Conservation (phyloP, 2,888 invertebrate species). For the Bursaphelenchus okinawaensis region DNA sequence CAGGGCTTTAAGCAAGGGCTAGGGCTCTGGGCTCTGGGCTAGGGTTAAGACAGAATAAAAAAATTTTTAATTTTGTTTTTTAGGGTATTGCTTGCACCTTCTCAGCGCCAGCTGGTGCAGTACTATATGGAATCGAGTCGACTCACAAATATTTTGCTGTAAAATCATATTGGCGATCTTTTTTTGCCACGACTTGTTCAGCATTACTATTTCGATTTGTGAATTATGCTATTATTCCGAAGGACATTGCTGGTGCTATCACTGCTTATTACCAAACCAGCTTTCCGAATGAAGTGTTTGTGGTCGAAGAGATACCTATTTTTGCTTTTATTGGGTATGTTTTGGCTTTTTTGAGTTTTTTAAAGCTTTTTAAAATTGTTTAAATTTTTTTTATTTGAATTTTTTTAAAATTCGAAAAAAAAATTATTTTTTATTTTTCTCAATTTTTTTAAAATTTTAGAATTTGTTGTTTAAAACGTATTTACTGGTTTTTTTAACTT, state of each 20-base stretch:
- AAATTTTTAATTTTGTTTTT: not conserved
- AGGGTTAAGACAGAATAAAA: not conserved
- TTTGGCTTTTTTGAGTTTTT: not conserved
- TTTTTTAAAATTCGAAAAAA: no score
- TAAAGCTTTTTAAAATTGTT: constrained; percentile 5
- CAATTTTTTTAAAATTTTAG: no score
- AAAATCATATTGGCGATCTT: constrained; percentile 93
- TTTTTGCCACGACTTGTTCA: constrained; percentile 92
- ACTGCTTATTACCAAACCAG: constrained; percentile 65
- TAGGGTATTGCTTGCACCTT: constrained; percentile 76
- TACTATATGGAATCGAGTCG: constrained; percentile 91
- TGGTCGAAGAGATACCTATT: constrained; percentile 84
- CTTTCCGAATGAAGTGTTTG: constrained; percentile 78
- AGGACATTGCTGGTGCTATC: constrained; percentile 48
- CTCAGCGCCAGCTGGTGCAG: constrained; percentile 81
- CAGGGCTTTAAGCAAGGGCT: no score
- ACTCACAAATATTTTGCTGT: constrained; percentile 97
- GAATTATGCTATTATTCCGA: constrained; percentile 63
- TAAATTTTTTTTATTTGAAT: no score
- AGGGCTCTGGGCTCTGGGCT: no score
- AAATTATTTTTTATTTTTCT: no score
- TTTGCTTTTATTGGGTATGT: constrained; percentile 82
- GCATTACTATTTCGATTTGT: constrained; percentile 74
- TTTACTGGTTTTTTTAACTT: not conserved
- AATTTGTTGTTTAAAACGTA: not conserved